A percentile compares a stretch with the other conserved stretches of the same genome.
Evolutionary conservation across 2,113 vertebrate genomes (phyloP).

Genomic region (Corvus cornix): DNA sequence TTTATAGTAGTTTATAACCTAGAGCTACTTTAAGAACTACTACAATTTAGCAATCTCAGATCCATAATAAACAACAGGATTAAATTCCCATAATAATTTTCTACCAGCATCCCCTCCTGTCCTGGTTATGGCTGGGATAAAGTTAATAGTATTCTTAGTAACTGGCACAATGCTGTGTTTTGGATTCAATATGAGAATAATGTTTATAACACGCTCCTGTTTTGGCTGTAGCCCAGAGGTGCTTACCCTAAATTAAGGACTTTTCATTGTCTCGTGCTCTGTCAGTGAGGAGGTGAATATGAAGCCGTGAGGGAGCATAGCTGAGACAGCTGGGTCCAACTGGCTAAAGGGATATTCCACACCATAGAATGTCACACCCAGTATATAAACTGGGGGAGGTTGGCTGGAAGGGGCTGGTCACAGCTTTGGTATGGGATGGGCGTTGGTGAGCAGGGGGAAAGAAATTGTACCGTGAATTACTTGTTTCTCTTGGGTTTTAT

Average conservation of each 20-base stretch:
- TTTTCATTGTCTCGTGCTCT: not conserved
- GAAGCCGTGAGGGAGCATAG: rapidly evolving
- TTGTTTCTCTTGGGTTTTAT: not conserved
- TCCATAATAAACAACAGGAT: not conserved
- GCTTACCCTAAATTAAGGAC: not conserved
- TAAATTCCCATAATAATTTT: not conserved
- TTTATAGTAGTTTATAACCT: not conserved
- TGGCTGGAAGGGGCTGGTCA: not conserved
- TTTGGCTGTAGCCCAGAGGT: not conserved
- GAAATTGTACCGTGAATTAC: no score
- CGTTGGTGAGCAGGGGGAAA: not conserved
- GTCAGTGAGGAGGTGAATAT: not conserved
- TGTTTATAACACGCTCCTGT: rapidly evolving
- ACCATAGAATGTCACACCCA: not conserved
- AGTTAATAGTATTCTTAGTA: not conserved
- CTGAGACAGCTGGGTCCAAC: not conserved
- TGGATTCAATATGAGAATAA: not conserved
- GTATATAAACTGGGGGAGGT: not conserved
- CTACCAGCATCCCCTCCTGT: not conserved
- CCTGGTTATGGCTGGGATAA: not conserved
- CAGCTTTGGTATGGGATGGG: no score
- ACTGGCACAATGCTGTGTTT: not conserved
- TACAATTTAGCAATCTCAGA: not conserved
- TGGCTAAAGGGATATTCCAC: not conserved
- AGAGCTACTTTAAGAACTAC: not conserved